These are phyloP conservation scores for Phalera bucephala DNA, from an alignment of 2,888 invertebrate genomes.

Conservation along the genomic window DNA sequence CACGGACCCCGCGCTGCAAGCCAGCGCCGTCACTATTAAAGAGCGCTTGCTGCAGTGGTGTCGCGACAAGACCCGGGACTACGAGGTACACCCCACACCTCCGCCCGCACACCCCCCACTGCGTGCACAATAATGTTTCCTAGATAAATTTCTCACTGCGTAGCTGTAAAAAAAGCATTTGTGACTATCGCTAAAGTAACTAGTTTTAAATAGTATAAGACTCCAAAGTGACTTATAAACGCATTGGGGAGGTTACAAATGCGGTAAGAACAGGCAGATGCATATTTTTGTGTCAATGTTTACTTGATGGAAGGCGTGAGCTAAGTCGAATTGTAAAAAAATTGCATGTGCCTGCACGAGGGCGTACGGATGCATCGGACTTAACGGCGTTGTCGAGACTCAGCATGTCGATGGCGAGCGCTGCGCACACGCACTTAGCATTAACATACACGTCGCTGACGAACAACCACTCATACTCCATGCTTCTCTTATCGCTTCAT, in stretches of 20 bases:
- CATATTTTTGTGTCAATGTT: conserved; percentile 30
- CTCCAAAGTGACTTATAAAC: conserved; percentile 17
- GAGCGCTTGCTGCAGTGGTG: conserved; percentile 98
- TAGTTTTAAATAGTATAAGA: not conserved
- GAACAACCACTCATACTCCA: conserved; percentile 46
- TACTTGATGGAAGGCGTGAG: conserved; percentile 8
- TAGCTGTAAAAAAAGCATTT: conserved; percentile 8
- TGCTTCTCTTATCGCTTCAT: conserved; percentile 62
- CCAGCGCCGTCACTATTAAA: conserved; percentile 97
- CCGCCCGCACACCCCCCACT: conserved; percentile 36
- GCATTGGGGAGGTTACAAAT: conserved; percentile 42
- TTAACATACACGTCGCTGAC: conserved; percentile 45
- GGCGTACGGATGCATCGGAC: conserved; percentile 40
- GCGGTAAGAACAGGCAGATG: conserved; percentile 36
- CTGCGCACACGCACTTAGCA: conserved; percentile 47
- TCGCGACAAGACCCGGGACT: conserved; percentile 98
- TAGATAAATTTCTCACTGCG: conserved; percentile 4
- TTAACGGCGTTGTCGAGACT: conserved; percentile 41
- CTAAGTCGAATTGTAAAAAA: conserved; percentile 18
- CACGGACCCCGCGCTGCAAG: conserved; percentile 94
- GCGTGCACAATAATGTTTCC: conserved; percentile 25
- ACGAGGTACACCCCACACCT: conserved; percentile 89
- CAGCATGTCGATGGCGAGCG: conserved; percentile 43
- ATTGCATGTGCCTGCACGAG: conserved; percentile 36
- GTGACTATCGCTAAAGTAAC: conserved; percentile 1